Evolutionary conservation across 2,797 vertebrate species (phyloP).

Genomic region (Gymnodraco acuticeps): DNA sequence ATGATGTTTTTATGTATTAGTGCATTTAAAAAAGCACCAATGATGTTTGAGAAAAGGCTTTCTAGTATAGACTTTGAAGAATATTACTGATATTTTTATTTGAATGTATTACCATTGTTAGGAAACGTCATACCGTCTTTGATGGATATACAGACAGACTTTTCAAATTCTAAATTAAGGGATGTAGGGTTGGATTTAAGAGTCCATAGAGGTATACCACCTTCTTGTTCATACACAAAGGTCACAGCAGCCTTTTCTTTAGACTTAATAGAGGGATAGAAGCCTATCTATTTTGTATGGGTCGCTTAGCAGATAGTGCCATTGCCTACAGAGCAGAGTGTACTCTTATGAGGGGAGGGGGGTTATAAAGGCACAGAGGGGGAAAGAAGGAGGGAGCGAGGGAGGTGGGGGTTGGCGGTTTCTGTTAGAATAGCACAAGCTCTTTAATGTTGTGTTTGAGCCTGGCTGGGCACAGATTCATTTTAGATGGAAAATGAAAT

Average conservation of each 20-base stretch:
- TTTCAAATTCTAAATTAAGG: slow-evolving; percentile 12
- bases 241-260: slow-evolving; percentile 67
- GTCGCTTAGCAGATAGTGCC: slow-evolving; percentile 69
- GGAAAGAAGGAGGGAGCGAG: slow-evolving; percentile 24
- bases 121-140: neutral
- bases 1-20: neutral
- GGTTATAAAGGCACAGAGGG: slow-evolving; percentile 62
- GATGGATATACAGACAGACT: neutral
- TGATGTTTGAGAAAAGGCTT: neutral
- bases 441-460: slow-evolving; percentile 81
- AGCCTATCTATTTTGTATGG: slow-evolving; percentile 77
- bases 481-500: slow-evolving; percentile 81
- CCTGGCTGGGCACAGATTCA: slow-evolving; percentile 79
- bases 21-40: too few relatives aligned
- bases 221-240: slow-evolving; percentile 62
- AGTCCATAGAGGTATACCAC: slow-evolving; percentile 18
- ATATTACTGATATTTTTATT: neutral
- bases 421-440: slow-evolving; percentile 72
- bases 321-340: slow-evolving; percentile 75
- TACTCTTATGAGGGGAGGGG: slow-evolving; percentile 49
- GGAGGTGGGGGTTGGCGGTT: slow-evolving; percentile 63
- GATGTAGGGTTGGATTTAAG: slow-evolving; percentile 24
- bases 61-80: neutral
- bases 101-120: neutral
- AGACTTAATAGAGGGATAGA: slow-evolving; percentile 68